Base-by-base conservation (phyloP, 2,888 invertebrate genomes). In the Ceriagrion tenellum region DNA sequence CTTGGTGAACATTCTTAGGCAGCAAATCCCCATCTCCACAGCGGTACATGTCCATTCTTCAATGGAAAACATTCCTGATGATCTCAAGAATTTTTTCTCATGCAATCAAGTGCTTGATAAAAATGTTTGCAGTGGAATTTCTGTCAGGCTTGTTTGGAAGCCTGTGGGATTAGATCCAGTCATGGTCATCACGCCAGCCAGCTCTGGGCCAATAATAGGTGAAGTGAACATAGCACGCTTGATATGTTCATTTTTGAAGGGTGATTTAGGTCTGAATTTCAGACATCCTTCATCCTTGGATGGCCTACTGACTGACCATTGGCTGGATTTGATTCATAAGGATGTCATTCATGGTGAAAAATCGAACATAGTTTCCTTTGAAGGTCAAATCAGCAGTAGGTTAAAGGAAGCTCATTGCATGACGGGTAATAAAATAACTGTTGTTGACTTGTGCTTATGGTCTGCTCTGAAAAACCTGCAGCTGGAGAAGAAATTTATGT, bases 191-290 rank as follows among this genome's bases (percentile, higher is more conserved):
- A 95, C 96, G 23, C 95, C 96, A 55, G 95, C 95, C 26, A 95
- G 95, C 81, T 95, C 95, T 6, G 96, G 96, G 55, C 47, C 81
- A 69, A 96, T 97, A 91, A 95, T 95, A 3, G 97, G 97, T 0
- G 96, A 96, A 95, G 96, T 96, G 4, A 97, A 97, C 95, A 96
- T 97, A 95, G 96, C 96, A 35, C 96, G 97, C 18, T 97, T 96
- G 95, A 95, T 97, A 0, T 96, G 96, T 96, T 96, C 97, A 18
- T 88, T 97, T 16, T 96, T 97, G 6, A 97, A 97, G 95, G 95
- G 59, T n/a, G 95, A 13, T 96, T 47, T 35, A 95, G 96, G 69
- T 96, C 96, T 0, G 95, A 96, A n/a, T 55, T 96, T 35, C 95
- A 81, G 81, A 16, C 16, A 81, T 16, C 97, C 59, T 96, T 96